These are phyloP conservation scores for Brachyptera putata DNA, from an alignment of 2,888 invertebrate genomes.

Conservation along the genomic window DNA sequence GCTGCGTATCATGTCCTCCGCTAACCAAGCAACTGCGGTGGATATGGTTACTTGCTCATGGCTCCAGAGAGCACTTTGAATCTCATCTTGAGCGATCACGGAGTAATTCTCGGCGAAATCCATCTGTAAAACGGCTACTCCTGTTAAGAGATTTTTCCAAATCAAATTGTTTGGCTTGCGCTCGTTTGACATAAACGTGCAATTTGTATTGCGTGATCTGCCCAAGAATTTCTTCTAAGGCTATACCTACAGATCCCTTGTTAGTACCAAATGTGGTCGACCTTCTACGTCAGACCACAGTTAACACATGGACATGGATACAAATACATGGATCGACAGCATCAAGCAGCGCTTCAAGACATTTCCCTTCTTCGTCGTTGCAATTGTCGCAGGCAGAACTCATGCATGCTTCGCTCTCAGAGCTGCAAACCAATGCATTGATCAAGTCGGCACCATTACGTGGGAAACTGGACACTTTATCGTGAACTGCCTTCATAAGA, in stretches of 20 bases:
- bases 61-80: slow-evolving; percentile 23
- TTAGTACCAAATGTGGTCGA: background rate
- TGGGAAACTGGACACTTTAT: background rate
- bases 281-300: background rate
- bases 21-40: slow-evolving; percentile 23
- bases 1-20: background rate
- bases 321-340: background rate
- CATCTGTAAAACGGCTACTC: slow-evolving; percentile 20
- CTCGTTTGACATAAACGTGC: slow-evolving; percentile 24
- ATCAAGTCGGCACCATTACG: background rate
- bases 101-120: slow-evolving; percentile 26
- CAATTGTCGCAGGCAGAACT: background rate
- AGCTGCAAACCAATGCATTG: background rate
- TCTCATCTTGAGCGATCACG: slow-evolving; percentile 21
- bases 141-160: slow-evolving; percentile 15
- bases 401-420: slow-evolving; percentile 3
- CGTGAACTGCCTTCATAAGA: slow-evolving; percentile 14
- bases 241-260: background rate
- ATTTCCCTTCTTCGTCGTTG: background rate
- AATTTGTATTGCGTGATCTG: slow-evolving; percentile 17
- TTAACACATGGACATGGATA: background rate
- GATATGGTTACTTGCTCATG: slow-evolving; percentile 25
- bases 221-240: background rate
- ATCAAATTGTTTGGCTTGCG: slow-evolving; percentile 19
- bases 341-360: background rate